Base-by-base conservation (phyloP, 2,888 invertebrate species). In the Amphipyra berbera region DNA sequence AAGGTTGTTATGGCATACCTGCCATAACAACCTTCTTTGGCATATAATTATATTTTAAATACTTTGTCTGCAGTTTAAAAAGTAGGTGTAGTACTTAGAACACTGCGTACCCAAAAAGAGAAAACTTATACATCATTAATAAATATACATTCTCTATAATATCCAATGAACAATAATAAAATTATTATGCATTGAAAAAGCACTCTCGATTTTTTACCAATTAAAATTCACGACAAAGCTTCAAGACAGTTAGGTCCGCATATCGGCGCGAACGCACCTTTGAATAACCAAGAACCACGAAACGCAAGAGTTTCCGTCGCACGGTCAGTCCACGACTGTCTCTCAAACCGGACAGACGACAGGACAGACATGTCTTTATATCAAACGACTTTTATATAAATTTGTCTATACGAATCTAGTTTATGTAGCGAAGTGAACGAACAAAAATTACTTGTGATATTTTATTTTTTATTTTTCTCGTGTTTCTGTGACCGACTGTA, bases 301-400 rank as follows among this genome's bases (percentile, higher is more conserved):
- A 85, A 84, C 84, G 69, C 75, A 78, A 78, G 78, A 88, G 90
- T 92, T 92, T 91, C 88, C 87, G 87, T 66, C 80, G 75, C 77
- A 66, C 83, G 82, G 84, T 86, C 93, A 95, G 94, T 95, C 93
- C 91, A 89, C 89, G 86, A 90, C 91, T 90, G 94, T 93, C 94
- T 91, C 82, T 88, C 90, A 79, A 78, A 68, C 78, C 82, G 81
- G 90, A 89, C 92, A 92, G 94, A 90, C 94, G 91, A 86, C 80
- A 87, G 89, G 92, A 90, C 91, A 82, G 86, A 81, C 76, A 88
- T 90, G 78, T 72, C 61, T 67, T 41, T 67, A 61, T 47, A 62
- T 21, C 65, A 77, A 75, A 80, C 78, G 75, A 70, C 77, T 79
- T 62, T 78, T 82, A 79, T 82, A 81, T 81, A 73, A 72, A 76